phyloP scores from a whole-genome alignment of 2,113 vertebrate genomes.

The Alouatta palliata region DNA sequence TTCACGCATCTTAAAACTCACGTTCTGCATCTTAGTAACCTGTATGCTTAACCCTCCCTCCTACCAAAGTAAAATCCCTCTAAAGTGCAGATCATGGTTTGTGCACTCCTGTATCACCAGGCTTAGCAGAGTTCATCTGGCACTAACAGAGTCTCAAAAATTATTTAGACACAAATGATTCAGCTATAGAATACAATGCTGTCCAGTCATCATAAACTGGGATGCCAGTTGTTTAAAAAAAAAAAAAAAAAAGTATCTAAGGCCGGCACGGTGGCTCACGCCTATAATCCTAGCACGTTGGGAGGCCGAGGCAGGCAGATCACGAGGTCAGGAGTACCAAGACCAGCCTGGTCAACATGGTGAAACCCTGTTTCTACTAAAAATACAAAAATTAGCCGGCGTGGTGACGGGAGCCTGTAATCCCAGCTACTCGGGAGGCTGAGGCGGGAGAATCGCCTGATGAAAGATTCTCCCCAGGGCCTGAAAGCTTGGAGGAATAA shows the following conservation, averaged over 20 bases:
- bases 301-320: too few species aligned
- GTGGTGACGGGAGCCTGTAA: too few species aligned
- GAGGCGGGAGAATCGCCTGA: too few species aligned
- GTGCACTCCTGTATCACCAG: not conserved
- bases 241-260: not conserved
- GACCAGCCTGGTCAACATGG: too few species aligned
- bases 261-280: too few species aligned
- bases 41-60: not conserved
- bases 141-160: not conserved
- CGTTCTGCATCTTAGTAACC: not conserved
- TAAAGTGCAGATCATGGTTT: not conserved
- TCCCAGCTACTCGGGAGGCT: too few species aligned
- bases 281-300: too few species aligned
- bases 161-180: not conserved
- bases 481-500: too few species aligned
- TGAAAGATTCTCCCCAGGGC: too few species aligned
- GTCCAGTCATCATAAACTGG: not conserved
- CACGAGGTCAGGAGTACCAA: too few species aligned
- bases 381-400: too few species aligned
- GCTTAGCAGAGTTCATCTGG: not conserved
- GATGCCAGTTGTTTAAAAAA: not conserved
- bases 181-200: not conserved
- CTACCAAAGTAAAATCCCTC: not conserved
- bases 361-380: too few species aligned
- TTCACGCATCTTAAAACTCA: not conserved